Percentiles rank a stretch among this genome's conserved stretches.
Conservation (phyloP, 2,113 vertebrate species). For the Salminus brasiliensis region DNA sequence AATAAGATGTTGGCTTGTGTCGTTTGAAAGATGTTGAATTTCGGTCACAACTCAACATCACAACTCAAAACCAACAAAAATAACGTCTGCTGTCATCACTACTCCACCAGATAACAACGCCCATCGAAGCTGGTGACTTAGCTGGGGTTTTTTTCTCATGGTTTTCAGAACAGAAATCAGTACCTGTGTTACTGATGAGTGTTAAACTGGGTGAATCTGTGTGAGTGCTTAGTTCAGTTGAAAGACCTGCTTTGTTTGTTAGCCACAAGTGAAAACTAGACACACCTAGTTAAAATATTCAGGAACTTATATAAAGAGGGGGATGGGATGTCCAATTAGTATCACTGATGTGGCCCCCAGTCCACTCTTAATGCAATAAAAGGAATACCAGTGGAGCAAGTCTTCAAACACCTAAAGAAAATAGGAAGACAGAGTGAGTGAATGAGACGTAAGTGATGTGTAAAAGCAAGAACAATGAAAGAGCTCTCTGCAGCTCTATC, state of each 20-base stretch:
- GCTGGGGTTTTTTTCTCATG: background rate
- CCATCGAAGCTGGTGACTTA: no score
- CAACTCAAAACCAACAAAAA: no score
- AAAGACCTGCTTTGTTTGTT: constrained; percentile 49
- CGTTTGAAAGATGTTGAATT: no score
- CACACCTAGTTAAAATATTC: constrained; percentile 42
- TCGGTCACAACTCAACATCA: no score
- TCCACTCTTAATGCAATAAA: background rate
- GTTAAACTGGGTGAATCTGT: constrained; percentile 25
- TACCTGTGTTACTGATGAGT: background rate
- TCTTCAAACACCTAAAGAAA: constrained; percentile 12
- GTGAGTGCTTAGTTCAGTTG: background rate
- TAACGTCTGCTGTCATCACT: no score
- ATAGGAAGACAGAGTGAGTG: background rate
- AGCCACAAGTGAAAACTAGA: constrained; percentile 9
- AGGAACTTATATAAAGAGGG: background rate
- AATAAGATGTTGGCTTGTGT: no score
- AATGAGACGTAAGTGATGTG: background rate
- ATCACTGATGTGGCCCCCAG: background rate
- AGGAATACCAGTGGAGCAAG: constrained; percentile 14
- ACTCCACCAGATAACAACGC: no score
- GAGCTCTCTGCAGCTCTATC: background rate
- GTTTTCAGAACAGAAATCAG: background rate
- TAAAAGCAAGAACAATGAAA: background rate
- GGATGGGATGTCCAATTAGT: background rate